A percentile compares a stretch with the other conserved stretches of the same genome.
Evolutionary conservation across 2,888 invertebrate species (phyloP).

Genomic region (Papilio elwesi): DNA sequence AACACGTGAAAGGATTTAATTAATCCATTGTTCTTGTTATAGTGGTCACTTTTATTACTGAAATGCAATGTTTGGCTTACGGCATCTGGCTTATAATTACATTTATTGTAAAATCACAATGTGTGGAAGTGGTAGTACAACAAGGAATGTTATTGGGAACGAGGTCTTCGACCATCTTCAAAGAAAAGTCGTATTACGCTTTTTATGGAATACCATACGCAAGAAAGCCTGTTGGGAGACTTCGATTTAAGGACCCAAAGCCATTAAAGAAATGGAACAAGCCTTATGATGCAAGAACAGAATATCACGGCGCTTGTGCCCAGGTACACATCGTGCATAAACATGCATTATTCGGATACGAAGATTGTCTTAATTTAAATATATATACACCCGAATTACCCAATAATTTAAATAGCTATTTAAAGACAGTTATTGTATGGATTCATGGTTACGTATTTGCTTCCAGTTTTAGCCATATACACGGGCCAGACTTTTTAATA

Average conservation of each 20-base stretch:
- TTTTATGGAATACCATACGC: constrained; percentile 79
- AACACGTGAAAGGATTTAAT: constrained; percentile 54
- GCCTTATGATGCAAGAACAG: constrained; percentile 83
- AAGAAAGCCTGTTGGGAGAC: constrained; percentile 60
- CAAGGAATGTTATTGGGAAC: constrained; percentile 66
- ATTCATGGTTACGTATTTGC: constrained; percentile 76
- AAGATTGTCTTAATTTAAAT: constrained; percentile 88
- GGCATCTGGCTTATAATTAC: constrained; percentile 47
- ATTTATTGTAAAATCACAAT: constrained; percentile 46
- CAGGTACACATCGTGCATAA: constrained; percentile 82
- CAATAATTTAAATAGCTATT: constrained; percentile 45
- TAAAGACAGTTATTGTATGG: constrained; percentile 71
- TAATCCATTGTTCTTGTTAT: constrained; percentile 15
- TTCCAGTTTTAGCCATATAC: constrained; percentile 74
- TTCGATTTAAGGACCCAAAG: constrained; percentile 72
- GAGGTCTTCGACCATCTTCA: constrained; percentile 59
- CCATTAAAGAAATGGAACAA: constrained; percentile 73
- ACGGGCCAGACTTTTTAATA: constrained; percentile 75
- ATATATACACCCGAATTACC: constrained; percentile 85
- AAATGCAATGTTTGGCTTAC: constrained; percentile 43
- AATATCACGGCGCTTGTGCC: constrained; percentile 82
- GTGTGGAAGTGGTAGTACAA: constrained; percentile 61
- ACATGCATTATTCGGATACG: constrained; percentile 71
- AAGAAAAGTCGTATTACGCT: constrained; percentile 60
- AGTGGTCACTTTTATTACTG: neutral